Base-by-base conservation (phyloP, 2,888 invertebrate genomes). In the Anthophora plumipes region DNA sequence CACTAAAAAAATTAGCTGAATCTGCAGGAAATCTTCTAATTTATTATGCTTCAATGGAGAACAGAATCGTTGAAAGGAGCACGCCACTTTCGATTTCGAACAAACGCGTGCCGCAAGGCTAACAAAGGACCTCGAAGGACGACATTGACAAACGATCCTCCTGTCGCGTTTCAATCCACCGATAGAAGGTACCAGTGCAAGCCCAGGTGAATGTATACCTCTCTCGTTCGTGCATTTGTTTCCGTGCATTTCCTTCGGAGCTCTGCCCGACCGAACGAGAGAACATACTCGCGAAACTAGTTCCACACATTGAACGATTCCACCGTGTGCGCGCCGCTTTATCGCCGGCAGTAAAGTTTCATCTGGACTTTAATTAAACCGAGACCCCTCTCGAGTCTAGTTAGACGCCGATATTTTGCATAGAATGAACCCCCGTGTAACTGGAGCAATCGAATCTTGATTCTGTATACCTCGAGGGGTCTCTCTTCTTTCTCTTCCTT, bases 131-230 rank as follows among this genome's bases (percentile, higher is more conserved):
- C 80, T 79, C 81, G 89, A 85, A 73, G 73, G 77, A 70, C 74
- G 85, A 86, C 86, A 69, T 84, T 86, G 86, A 86, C 85, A 86
- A 86, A 86, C 86, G 87, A 86, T 86, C 87, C 85, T 66, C 74
- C 74, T 61, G 86, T 72, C 84, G 80, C 72, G 77, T 82, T 80
- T 82, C 87, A 75, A 73, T 76, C 81, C 86, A 60, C 72, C 84
- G 73, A 81, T 68, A 69, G 66, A 4, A 43, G 75, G 80, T 31
- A 31, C 55, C 67, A 48, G 77, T 79, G 71, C 79, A 72, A 75
- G 84, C 73, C 50, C 52, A 55, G 77, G 73, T 64, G 73, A 77
- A 85, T 85, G 80, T 77, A 31, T 31, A 31, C 31, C 31, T 31
- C 68, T 57, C 57, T 75, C 85, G 68, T 73, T 66, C 55, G 57